Percentiles rank a stretch among this genome's conserved stretches.
Conservation (phyloP, 2,113 vertebrate genomes). For the Protobothrops mucrosquamatus region DNA sequence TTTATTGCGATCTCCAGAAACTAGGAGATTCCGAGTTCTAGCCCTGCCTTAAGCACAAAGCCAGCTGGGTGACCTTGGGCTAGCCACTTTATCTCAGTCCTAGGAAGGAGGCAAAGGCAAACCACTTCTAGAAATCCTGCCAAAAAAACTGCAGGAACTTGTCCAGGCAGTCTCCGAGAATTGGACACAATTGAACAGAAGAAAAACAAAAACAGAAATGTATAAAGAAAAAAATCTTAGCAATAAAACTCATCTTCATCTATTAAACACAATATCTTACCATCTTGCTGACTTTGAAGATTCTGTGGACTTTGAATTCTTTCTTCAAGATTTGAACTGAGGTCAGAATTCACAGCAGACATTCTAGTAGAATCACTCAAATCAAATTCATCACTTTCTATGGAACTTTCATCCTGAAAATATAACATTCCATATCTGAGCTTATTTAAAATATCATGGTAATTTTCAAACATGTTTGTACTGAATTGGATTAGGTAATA, state of each 20-base stretch:
- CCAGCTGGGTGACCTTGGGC: not conserved
- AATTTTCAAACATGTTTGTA: not conserved
- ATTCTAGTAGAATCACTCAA: slow-evolving; percentile 84
- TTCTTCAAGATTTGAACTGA: slow-evolving; percentile 84
- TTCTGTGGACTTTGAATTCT: slow-evolving; percentile 83
- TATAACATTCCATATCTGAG: slow-evolving; percentile 7
- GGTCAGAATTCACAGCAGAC: slow-evolving; percentile 84
- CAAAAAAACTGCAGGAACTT: not conserved
- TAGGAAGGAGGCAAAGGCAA: not conserved
- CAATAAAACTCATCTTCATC: not conserved
- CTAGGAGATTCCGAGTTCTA: not conserved
- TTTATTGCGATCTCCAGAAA: not conserved
- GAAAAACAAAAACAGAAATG: not conserved
- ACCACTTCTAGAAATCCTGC: not conserved
- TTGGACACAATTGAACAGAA: not conserved
- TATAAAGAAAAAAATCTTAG: not conserved
- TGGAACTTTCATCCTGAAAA: slow-evolving; percentile 82
- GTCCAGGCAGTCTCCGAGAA: not conserved
- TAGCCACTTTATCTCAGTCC: not conserved
- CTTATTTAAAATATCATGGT: slow-evolving; percentile 31
- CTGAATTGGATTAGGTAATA: not conserved
- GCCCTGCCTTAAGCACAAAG: not conserved
- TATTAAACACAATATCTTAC: slow-evolving; percentile 60
- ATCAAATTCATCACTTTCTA: slow-evolving; percentile 85
- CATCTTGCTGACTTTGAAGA: slow-evolving; percentile 79